A percentile compares a stretch with the other conserved stretches of the same genome.
These are phyloP conservation scores for Drosophila orosa DNA, from an alignment of 1,140 invertebrate species.

Conservation along the genomic window DNA sequence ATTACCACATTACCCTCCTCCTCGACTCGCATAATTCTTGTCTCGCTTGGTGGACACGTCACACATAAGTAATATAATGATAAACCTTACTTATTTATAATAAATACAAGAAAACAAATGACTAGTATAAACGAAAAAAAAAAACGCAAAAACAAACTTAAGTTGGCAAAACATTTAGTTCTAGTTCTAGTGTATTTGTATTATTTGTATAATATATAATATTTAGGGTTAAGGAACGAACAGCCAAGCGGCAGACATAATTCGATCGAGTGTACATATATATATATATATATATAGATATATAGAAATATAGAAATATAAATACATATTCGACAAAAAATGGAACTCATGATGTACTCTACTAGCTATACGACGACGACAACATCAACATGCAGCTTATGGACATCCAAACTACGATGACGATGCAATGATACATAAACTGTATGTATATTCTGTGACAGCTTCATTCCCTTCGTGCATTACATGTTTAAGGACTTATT, in stretches of 20 bases:
- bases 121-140: conserved; percentile 52
- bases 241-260: conserved; percentile 43
- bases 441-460: conserved; percentile 53
- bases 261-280: conserved; percentile 70
- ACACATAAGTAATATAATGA: conserved; percentile 53
- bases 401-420: conserved; percentile 39
- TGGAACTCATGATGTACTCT: conserved; percentile 33
- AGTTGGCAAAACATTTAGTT: conserved; percentile 48
- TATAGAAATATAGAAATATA: conserved; percentile 43
- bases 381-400: conserved; percentile 53
- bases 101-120: conserved; percentile 46
- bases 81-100: conserved; percentile 57
- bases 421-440: conserved; percentile 51
- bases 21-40: conserved; percentile 22
- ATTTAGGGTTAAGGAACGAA: conserved; percentile 15
- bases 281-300: too few species aligned
- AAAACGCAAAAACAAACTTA: conserved; percentile 48
- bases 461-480: conserved; percentile 61
- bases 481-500: conserved; percentile 54
- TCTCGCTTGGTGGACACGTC: conserved; percentile 32
- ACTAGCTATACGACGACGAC: conserved; percentile 53
- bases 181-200: conserved; percentile 72
- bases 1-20: conserved; percentile 5
- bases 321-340: conserved; percentile 26
- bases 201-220: conserved; percentile 77